Evolutionary conservation across 2,113 vertebrate genomes (phyloP), one percentile per base, ranked within the genome.

Genomic region (Taxidea taxus): DNA sequence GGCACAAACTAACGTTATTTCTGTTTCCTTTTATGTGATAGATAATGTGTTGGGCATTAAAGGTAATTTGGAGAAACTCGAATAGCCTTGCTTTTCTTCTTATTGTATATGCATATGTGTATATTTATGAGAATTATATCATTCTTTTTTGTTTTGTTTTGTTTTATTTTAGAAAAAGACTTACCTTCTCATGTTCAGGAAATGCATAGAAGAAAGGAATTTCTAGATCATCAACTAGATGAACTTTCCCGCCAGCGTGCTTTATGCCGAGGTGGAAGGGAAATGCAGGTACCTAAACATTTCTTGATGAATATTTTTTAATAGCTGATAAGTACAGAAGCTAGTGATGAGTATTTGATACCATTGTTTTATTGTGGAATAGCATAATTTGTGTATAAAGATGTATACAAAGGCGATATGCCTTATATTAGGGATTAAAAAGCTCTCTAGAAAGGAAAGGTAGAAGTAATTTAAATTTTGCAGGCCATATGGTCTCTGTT

Each of bases 211-310:
- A 98, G 31, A 90, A 99, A 99, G 34, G 98, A 96, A 56, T 97
- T 97, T 37, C 97, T 99, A n/a, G 99, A 99, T 90, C 95, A 81
- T 39, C 95, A 82, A 3, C 95, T 99, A 47, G 99, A 99, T 10
- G 29, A 92, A 29, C 98, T 99, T 70, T 99, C 98, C 87, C 98
- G 98, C 34, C 98, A 98, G 90, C 99, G 99, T 74, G 99, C 99
- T 68, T 96, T 98, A 77, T 97, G 98, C 72, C 97, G 98, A 87
- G 98, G 97, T 86, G 98, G 98, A 88, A 98, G 93, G 18, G 97
- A 74, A 42, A 95, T 96, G 47, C 98, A 98, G 98, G 96, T 97
- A 97, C 92, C 60, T 78, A 13, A n/a, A 7, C 25, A 6, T 25
- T 42, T 75, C 51, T 44, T 74, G 0, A 42, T 62, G n/a, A 21